Percentiles rank a stretch among this genome's conserved stretches.
These are phyloP conservation scores for Pangasius mekongensis DNA, from an alignment of 2,797 vertebrate species.

Conservation along the genomic window DNA sequence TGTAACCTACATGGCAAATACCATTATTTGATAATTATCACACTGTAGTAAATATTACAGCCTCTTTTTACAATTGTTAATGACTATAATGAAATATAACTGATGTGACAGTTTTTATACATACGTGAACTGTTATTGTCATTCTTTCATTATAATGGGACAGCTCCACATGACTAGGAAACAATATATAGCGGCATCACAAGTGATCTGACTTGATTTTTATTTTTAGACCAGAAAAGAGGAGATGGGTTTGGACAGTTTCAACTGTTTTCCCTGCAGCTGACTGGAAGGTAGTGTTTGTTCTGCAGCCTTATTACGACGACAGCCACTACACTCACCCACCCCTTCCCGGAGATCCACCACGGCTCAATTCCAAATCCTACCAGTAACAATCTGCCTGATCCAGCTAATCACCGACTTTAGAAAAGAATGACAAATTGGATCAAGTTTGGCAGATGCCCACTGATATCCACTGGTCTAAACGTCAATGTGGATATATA, in stretches of 20 bases:
- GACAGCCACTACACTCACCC: not conserved
- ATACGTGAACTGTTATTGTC: not conserved
- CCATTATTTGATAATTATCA: not conserved
- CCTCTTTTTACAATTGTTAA: too few species aligned
- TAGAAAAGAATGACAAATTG: not conserved
- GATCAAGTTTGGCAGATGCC: not conserved
- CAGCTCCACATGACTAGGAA: not conserved
- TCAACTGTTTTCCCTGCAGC: constrained; percentile 9
- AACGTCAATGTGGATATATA: not conserved
- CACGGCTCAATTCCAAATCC: constrained; percentile 1
- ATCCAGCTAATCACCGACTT: not conserved
- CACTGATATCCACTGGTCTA: not conserved
- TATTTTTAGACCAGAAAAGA: not conserved
- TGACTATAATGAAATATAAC: not conserved
- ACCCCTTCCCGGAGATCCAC: constrained; percentile 8
- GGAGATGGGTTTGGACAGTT: not conserved
- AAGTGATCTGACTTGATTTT: not conserved
- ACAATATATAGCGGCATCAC: not conserved
- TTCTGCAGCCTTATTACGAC: not conserved
- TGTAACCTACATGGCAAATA: not conserved
- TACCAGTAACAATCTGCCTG: not conserved
- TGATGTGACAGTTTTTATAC: not conserved
- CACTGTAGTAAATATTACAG: not conserved
- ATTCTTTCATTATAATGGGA: not conserved
- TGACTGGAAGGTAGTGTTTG: not conserved